Evolutionary conservation across 2,797 vertebrate genomes (phyloP).

Genomic region (Artibeus jamaicensis): DNA sequence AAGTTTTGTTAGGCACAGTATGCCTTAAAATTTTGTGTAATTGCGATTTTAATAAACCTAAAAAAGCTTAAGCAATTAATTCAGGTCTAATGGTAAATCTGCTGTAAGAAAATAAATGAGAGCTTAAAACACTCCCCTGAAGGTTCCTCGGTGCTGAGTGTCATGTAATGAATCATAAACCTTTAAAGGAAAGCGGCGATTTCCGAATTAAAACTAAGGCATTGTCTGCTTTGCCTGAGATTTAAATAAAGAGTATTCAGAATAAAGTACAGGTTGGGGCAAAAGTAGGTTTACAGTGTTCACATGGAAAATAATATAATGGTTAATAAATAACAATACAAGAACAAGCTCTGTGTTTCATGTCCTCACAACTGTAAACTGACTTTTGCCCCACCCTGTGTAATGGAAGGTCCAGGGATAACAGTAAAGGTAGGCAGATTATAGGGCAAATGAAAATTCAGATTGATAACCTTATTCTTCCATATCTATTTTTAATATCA

Average conservation of each 20-base stretch:
- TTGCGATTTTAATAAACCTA: slow-evolving; percentile 33
- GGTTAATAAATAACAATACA: neutral
- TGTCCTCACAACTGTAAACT: neutral
- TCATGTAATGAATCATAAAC: neutral
- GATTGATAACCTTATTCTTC: neutral
- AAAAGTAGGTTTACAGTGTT: neutral
- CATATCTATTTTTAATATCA: neutral
- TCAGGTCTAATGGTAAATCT: neutral
- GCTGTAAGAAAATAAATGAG: neutral
- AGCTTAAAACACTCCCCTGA: neutral
- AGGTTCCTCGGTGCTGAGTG: neutral
- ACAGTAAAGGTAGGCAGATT: neutral
- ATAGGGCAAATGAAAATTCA: neutral
- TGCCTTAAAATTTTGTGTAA: slow-evolving; percentile 29
- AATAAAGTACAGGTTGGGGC: neutral
- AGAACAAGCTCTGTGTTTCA: too few relatives aligned
- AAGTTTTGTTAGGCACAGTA: slow-evolving; percentile 10
- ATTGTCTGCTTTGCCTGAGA: neutral
- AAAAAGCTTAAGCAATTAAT: neutral
- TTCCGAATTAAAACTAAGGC: neutral
- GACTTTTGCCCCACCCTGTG: neutral
- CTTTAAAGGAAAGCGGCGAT: neutral
- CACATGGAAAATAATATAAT: neutral
- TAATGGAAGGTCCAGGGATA: neutral
- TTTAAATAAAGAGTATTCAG: neutral